phyloP scores from a whole-genome alignment of 2,113 vertebrate genomes.

The Phainopepla nitens region DNA sequence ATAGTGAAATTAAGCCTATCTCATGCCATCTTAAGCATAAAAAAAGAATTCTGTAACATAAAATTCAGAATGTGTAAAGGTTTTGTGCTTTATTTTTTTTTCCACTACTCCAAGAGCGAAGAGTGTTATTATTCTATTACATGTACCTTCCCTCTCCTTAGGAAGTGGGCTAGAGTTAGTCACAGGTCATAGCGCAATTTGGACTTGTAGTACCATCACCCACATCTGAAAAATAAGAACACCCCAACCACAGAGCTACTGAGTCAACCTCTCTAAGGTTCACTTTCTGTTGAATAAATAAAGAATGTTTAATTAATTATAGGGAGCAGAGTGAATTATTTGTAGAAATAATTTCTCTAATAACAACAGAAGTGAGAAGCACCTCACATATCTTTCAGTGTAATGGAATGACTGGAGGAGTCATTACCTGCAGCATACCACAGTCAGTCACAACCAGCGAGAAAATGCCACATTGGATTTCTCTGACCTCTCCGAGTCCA shows the following conservation, averaged over 20 bases:
- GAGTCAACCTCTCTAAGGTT: background rate
- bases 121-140: background rate
- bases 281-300: conserved; percentile 9
- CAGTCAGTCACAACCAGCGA: background rate
- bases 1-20: background rate
- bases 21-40: background rate
- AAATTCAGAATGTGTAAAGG: background rate
- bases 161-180: background rate
- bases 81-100: background rate
- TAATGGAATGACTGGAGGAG: background rate
- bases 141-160: background rate
- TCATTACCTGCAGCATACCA: background rate
- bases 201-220: background rate
- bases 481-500: background rate
- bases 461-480: background rate
- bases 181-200: background rate
- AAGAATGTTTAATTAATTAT: background rate
- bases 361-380: background rate
- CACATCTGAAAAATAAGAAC: background rate
- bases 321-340: background rate
- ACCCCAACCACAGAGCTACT: background rate
- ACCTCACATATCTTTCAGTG: background rate
- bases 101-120: background rate
- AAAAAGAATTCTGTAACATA: background rate
- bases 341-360: background rate